These are phyloP conservation scores for Cheirogaleus major DNA, from an alignment of 2,797 vertebrate species.

Conservation along the genomic window DNA sequence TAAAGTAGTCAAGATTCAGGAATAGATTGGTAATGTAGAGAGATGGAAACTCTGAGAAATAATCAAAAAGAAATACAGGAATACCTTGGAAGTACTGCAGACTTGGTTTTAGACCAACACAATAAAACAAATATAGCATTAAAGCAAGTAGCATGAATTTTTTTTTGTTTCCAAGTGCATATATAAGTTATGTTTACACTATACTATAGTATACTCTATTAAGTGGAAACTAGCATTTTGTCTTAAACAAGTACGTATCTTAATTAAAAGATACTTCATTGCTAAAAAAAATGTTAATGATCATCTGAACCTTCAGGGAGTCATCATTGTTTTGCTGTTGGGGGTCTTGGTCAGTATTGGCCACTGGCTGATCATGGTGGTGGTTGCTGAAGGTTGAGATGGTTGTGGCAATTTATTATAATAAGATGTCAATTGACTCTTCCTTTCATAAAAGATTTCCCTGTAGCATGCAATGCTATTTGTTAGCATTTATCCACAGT, in stretches of 20 bases:
- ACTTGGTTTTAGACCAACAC: not conserved
- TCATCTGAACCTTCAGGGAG: not conserved
- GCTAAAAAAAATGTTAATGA: not conserved
- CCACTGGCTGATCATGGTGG: not conserved
- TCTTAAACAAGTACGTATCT: not conserved
- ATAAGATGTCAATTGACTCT: not conserved
- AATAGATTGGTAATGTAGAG: not conserved
- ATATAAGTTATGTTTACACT: not conserved
- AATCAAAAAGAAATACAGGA: not conserved
- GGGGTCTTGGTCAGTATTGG: not conserved
- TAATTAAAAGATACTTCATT: not conserved
- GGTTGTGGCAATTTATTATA: not conserved
- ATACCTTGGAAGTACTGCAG: not conserved
- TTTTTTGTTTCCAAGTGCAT: not conserved
- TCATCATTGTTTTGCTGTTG: not conserved
- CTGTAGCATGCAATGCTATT: not conserved
- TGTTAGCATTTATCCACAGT: not conserved
- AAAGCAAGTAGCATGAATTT: not conserved
- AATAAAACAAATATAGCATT: not conserved
- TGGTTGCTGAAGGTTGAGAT: not conserved
- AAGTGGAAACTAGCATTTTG: not conserved
- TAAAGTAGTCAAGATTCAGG: not conserved
- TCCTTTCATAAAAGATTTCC: not conserved
- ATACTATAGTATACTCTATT: not conserved
- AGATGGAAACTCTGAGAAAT: not conserved